Evolutionary conservation across 2,888 invertebrate species (phyloP), one percentile per base, ranked within the genome.

Genomic region (Epirrita christyi): DNA sequence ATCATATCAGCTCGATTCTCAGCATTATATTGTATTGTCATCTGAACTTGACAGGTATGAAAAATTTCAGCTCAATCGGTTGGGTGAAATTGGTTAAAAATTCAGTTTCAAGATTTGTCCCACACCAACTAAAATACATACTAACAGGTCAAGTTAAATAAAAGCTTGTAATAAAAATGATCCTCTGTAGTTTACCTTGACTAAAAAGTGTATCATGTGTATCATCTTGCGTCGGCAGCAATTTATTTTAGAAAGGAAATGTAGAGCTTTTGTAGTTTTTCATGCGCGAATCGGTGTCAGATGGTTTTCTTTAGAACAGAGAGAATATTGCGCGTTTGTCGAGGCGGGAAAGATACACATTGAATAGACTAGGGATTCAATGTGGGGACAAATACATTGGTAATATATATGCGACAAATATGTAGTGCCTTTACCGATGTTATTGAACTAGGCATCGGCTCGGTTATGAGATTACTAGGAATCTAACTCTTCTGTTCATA

Each of bases 361-460:
- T 68, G 65, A 66, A 67, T 66, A 59, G 63, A 64, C 69, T 70
- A 73, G 72, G 66, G 68, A 70, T 55, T 69, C 63, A 56, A 41
- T 29, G 59, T 54, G 59, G 55, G 63, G 29, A 41, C 51, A 55
- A 57, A 46, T 38, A 54, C 50, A 48, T 46, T 58, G 49, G 55
- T 46, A 61, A 54, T 60, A 44, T 42, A 52, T 42, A 52, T 37
- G 57, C 42, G 46, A 42, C 45, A 66, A 59, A 50, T 66, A 59
- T 45, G 50, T 52, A 61, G 44, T 59, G 49, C 43, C 44, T 50
- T 42, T 36, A 38, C 44, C 27, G 15, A 52, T 52, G 28, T 52
- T 44, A 38, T 44, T 32, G 38, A 29, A 10, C 11, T 13, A 43
- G 32, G 43, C 32, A 43, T 47, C 36, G 45, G 29, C 14, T 51